Evolutionary conservation across 2,797 vertebrate genomes (phyloP).

Genomic region (Bovichtus diacanthus): DNA sequence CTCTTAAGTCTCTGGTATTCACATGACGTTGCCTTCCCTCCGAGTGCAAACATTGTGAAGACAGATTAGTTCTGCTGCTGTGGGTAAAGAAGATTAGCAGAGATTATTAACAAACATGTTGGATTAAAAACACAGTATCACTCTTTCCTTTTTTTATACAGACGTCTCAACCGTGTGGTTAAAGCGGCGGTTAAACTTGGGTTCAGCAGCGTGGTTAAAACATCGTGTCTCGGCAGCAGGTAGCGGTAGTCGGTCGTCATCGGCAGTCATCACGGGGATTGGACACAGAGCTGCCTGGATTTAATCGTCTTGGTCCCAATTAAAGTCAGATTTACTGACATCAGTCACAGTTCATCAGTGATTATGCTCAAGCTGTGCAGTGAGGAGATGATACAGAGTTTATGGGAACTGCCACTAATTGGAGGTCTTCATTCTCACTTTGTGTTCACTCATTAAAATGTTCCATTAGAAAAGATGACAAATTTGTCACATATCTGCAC

Average conservation of each 20-base stretch:
- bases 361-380: constrained; percentile 89
- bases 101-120: constrained; percentile 81
- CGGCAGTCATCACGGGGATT: constrained; percentile 51
- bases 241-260: background rate
- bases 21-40: constrained; percentile 60
- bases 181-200: constrained; percentile 33
- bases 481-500: constrained; percentile 11
- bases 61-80: constrained; percentile 79
- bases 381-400: constrained; percentile 85
- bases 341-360: constrained; percentile 89
- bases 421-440: constrained; percentile 59
- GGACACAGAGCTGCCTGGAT: constrained; percentile 68
- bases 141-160: constrained; percentile 49
- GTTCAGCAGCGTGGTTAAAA: constrained; percentile 37
- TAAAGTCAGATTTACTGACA: constrained; percentile 89
- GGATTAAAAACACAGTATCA: constrained; percentile 77
- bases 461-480: constrained; percentile 1
- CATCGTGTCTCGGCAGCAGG: constrained; percentile 38
- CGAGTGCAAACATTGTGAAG: constrained; percentile 72
- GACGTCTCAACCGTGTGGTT: constrained; percentile 42
- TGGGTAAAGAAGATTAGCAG: constrained; percentile 81
- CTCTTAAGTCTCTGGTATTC: constrained; percentile 60
- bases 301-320: constrained; percentile 88
- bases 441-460: constrained; percentile 39
- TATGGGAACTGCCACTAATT: constrained; percentile 83